Percentiles rank a stretch among this genome's conserved stretches.
phyloP scores from a whole-genome alignment of 2,888 invertebrate species.

The Tetranychus truncatus region DNA sequence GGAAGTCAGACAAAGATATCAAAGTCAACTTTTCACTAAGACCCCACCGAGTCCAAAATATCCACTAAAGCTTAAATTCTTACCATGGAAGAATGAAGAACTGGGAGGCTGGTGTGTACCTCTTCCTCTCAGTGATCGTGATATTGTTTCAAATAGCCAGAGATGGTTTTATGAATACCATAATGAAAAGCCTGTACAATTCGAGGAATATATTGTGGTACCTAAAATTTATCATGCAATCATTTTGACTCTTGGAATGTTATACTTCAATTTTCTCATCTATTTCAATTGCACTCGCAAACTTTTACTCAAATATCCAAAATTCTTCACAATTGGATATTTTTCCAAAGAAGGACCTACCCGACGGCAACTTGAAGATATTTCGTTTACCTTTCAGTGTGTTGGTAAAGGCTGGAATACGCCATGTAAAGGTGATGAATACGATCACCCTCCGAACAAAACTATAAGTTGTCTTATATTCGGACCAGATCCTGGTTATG shows the following conservation, averaged over 20 bases:
- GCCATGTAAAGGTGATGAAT: conserved; percentile 38
- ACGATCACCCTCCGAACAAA: conserved; percentile 44
- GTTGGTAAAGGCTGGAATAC: conserved; percentile 56
- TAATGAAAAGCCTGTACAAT: conserved; percentile 55
- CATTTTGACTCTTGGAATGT: conserved; percentile 40
- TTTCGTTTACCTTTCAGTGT: conserved; percentile 39
- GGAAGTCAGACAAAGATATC: conserved; percentile 38
- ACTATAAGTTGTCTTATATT: conserved; percentile 46
- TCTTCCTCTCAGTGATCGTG: conserved; percentile 63
- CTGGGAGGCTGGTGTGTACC: conserved; percentile 47
- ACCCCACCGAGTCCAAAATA: neutral
- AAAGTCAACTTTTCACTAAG: conserved; percentile 19
- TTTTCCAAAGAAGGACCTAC: conserved; percentile 44
- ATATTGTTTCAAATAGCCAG: conserved; percentile 64
- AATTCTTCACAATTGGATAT: conserved; percentile 50
- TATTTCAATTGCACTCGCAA: conserved; percentile 45
- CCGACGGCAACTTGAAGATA: conserved; percentile 41
- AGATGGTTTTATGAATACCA: conserved; percentile 48
- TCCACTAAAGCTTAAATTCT: neutral
- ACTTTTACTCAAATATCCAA: conserved; percentile 48
- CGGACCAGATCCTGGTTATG: conserved; percentile 58
- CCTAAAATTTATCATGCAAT: conserved; percentile 39
- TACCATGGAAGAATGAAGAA: conserved; percentile 27
- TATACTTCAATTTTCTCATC: conserved; percentile 44
- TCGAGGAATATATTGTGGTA: conserved; percentile 51